Base-by-base conservation (phyloP, 2,113 vertebrate species). In the Cheirogaleus medius region DNA sequence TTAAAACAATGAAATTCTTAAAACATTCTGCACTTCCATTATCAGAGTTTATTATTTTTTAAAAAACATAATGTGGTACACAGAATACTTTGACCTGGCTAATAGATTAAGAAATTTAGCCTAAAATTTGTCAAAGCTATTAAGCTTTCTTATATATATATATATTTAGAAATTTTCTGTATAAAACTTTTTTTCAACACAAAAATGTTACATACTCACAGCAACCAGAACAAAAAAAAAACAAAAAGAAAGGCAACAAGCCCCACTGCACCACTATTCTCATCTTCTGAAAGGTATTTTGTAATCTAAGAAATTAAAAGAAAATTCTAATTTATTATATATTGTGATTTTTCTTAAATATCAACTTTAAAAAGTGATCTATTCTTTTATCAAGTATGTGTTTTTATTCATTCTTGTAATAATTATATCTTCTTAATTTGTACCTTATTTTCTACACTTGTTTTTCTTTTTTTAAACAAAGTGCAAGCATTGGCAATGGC, bases 381-480 rank as follows among this genome's bases (percentile, higher is more conserved):
- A 5, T 68, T 77, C n/a, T 77, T 91, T 86, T 86, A n/a, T 87
- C 42, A 87, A 82, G 6, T 32, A 49, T n/a, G 76, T 84, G 13
- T 71, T 47, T 74, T 84, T 91, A 29, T 85, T 87, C 81, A 39
- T 60, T 91, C 58, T 81, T 56, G 66, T 87, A 77, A 87, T 84
- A 83, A 78, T 77, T 47, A 69, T 94, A 8, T 0, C 21, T 69
- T 84, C 25, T 92, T 42, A 68, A 37, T 74, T 63, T 87, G 25
- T 42, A 34, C 1, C 47, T 66, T 87, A 60, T 68, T 95, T 83
- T 52, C 34, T 69, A 20, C 37, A 7, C 0, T 64, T 39, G 23
- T 42, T 47, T 21, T 32, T 49, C 8, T 63, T 69, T 47, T 39
- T 56, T 56, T 44, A 15, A 90, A 90, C 73, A 81, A 90, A 87